Evolutionary conservation across 2,113 vertebrate species (phyloP).

Genomic region (Cinclus mexicanus): DNA sequence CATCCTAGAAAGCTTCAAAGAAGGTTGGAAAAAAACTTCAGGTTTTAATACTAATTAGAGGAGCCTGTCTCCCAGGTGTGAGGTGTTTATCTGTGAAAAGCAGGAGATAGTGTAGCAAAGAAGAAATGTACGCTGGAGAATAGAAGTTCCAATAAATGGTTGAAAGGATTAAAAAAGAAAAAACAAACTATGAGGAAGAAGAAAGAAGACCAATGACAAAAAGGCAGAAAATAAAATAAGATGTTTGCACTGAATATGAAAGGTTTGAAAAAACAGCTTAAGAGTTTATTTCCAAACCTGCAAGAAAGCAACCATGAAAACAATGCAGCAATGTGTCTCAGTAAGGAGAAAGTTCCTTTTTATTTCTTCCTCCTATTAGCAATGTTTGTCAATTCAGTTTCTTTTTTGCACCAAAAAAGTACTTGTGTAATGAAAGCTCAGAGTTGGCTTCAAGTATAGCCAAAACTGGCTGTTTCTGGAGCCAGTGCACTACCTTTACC

Average conservation of each 20-base stretch:
- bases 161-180: slow-evolving; percentile 62
- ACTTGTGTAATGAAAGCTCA: neutral
- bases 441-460: neutral
- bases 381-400: neutral
- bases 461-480: neutral
- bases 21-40: slow-evolving; percentile 45
- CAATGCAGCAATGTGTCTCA: neutral
- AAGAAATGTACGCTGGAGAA: slow-evolving; percentile 59
- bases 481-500: neutral
- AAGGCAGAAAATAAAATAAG: slow-evolving; percentile 64
- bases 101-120: slow-evolving; percentile 65
- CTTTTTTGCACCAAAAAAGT: neutral
- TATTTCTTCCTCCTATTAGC: neutral
- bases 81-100: slow-evolving; percentile 75
- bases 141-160: slow-evolving; percentile 62
- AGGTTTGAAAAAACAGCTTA: slow-evolving; percentile 37
- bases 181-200: neutral
- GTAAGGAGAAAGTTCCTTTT: neutral
- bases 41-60: slow-evolving; percentile 79
- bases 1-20: slow-evolving; percentile 71
- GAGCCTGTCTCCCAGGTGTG: slow-evolving; percentile 74
- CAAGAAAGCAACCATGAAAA: slow-evolving; percentile 16
- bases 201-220: slow-evolving; percentile 49
- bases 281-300: slow-evolving; percentile 13
- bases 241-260: slow-evolving; percentile 50